Evolutionary conservation across 2,113 vertebrate genomes (phyloP), one percentile per base, ranked within the genome.

Genomic region (Anguilla japonica): DNA sequence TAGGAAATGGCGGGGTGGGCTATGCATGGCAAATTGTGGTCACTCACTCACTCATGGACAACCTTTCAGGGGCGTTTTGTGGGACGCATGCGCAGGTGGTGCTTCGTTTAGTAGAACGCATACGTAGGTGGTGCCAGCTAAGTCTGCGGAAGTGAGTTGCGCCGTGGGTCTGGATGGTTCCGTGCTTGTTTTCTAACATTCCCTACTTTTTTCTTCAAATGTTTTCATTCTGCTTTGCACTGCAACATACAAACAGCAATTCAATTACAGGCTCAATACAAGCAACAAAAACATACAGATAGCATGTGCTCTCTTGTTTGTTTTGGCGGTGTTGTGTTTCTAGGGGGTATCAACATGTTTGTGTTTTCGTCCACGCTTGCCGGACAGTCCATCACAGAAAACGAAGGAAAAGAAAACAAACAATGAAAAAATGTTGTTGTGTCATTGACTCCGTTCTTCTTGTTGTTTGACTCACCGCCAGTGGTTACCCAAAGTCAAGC

Each of bases 261-360:
- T 26, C 34, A 63, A 40, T 60, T 83, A 60, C 6, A 60, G 56
- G n/a, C 53, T 20, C 40, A 22, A 80, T 80, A 41, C 34, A 41
- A 7, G 26, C 18, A 26, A 53, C 3, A 26, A 67, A 67, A 67
- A 26, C 60, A 67, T 20, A 26, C 18, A 26, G 20, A 67, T 26
- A 67, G 60, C 60, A 26, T 67, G 60, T 14, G 18, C 60, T 67
- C 60, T 43, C 41, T 79, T 79, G 71, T 79, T 85, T 79, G 71
- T 79, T 85, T 53, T 79, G 71, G 20, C 50, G 67, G 41, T 79
- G 41, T 79, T 50, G 26, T 53, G 71, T 85, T 79, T 79, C 84
- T 56, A 34, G 34, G 15, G 71, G 71, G 9, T 85, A 85, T 56
- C 78, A 39, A n/a, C 53, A 16, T 78, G 84, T 78, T 85, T 50